Evolutionary conservation across 1,140 invertebrate genomes (phyloP), one percentile per base, ranked within the genome.

Genomic region (Odontomachus brunneus): DNA sequence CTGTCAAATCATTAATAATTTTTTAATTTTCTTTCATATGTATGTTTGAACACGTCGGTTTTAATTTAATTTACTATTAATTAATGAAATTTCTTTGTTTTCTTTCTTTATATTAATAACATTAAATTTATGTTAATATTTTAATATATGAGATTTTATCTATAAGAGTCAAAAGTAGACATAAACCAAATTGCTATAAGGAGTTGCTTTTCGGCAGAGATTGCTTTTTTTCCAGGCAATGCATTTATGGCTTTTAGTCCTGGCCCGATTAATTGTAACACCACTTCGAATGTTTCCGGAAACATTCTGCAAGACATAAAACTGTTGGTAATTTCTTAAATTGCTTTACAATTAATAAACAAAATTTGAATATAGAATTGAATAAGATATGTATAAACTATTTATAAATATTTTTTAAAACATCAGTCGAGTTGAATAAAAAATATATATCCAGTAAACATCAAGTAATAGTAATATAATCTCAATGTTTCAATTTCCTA

Each of bases 311-410:
- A 59, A 59, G 22, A 59, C 15, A 59, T 59, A 15, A 2, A 53
- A 53, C 22, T 59, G 57, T 4, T 59, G 24, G n/a, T 15, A 59
- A 59, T 26, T 59, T 53, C 17, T 53, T 53, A n/a, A 53, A 53
- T 53, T 53, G 5, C 17, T 53, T 53, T 53, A 53, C n/a, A n/a
- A n/a, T 53, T 53, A 59, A 26, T 59, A 59, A 59, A 59, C 51
- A 59, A 59, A 59, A 15, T 14, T 24, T 59, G 12, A 59, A 26
- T 15, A 26, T 59, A 3, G 2, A 59, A 59, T n/a, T n/a, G n/a
- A 14, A 15, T 53, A 53, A 53, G 51, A 53, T 53, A 59, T 59
- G 24, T 59, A 59, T 3, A 59, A 24, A 59, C 57, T 59, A 26
- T 59, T 2, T 59, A 59, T 53, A 59, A 26, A 26, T 59, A 29